Evolutionary conservation across 2,797 vertebrate genomes (phyloP), one percentile per base, ranked within the genome.

Genomic region (Menidia menidia): DNA sequence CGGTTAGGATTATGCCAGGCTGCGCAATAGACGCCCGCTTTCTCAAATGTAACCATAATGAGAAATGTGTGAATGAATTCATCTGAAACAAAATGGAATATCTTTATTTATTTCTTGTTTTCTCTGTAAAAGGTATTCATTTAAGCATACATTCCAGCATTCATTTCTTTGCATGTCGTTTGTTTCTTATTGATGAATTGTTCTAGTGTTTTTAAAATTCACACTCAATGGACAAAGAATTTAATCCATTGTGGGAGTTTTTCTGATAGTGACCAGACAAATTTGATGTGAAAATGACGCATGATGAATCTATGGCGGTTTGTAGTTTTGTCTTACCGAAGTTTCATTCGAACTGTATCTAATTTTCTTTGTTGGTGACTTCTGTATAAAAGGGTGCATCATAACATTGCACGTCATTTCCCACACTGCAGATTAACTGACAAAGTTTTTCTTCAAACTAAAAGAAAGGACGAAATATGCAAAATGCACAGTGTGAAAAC

Each of bases 1-100:
- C 83, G 85, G 84, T 80, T 76, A 68, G 75, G 77, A 85, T 87
- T 87, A 68, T 75, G 76, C 79, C 75, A 82, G 83, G 78, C 67
- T 66, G 81, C 32, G 1, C 73, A 78, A 62, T 75, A 53, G 63
- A 88, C 76, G 81, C 80, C 77, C 78, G 69, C 72, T 78, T 82
- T 78, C 75, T 83, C 65, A 48, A 64, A 77, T 83, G 71, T 60
- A 80, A 68, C 71, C 55, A 31, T 54, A 53, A 78, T 54, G 14
- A 5, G 39, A 43, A 68, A 73, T 64, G 16, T 33, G 68, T 80
- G 33, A 64, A 56, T 64, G 65, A 73, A 67, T 71, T 9, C 33
- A 45, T 48, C 31, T 9, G 30, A 51, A 33, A 63, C n/a, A 32
- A 69, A 51, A 63, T 33, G 31, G 25, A 11, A 9, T 60, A 60